phyloP scores from a whole-genome alignment of 2,797 vertebrate genomes.

The Alfaro cultratus region DNA sequence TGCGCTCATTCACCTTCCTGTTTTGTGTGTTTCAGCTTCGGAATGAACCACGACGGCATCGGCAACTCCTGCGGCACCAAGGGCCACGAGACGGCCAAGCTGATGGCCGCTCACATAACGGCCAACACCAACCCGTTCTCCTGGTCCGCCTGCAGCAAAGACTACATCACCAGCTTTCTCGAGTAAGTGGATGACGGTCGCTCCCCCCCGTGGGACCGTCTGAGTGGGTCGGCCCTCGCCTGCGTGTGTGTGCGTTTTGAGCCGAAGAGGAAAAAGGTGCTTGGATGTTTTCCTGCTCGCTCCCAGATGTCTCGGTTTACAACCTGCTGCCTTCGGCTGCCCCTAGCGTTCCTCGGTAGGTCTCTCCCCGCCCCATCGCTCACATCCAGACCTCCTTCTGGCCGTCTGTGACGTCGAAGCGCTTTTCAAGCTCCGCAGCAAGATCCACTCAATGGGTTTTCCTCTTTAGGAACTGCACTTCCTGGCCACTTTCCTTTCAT shows the following conservation, averaged over 20 bases:
- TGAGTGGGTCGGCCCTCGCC: constrained; percentile 26
- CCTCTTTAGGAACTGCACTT: background rate
- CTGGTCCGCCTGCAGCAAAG: constrained; percentile 98
- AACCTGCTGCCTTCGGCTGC: constrained; percentile 43
- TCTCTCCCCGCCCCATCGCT: constrained; percentile 46
- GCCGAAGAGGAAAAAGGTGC: constrained; percentile 33
- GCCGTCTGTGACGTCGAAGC: constrained; percentile 47
- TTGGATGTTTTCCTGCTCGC: constrained; percentile 43
- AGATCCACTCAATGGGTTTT: constrained; percentile 10
- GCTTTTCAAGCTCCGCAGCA: constrained; percentile 44
- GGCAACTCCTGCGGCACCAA: constrained; percentile 98
- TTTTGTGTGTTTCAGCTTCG: constrained; percentile 88
- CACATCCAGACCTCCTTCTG: constrained; percentile 60
- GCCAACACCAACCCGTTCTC: constrained; percentile 99
- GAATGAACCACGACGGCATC: constrained; percentile 99
- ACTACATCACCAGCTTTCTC: constrained; percentile 99
- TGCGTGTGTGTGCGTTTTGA: background rate
- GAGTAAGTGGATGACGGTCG: constrained; percentile 90
- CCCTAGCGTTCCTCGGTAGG: constrained; percentile 35
- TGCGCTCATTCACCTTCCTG: constrained; percentile 18
- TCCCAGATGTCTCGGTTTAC: constrained; percentile 50
- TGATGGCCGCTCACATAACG: constrained; percentile 99
- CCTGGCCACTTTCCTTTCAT: background rate
- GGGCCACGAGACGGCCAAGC: constrained; percentile 97
- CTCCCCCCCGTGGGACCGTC: constrained; percentile 33